Evolutionary conservation across 2,888 invertebrate genomes (phyloP).

Genomic region (Volucella zonaria): DNA sequence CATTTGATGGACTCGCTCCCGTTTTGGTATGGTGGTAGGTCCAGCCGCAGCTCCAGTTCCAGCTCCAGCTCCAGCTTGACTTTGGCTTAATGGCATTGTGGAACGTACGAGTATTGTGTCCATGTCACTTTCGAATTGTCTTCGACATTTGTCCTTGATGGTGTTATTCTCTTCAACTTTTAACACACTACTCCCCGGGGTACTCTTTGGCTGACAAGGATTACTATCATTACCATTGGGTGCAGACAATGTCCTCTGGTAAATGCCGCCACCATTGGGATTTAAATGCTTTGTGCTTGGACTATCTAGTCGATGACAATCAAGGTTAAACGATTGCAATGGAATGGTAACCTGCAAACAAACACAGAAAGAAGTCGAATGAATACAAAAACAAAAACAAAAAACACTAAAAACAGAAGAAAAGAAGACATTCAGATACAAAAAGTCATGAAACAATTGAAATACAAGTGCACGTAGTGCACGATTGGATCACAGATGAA

Average conservation of each 20-base stretch:
- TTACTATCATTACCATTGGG: conserved; percentile 77
- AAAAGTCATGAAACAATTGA: conserved; percentile 32
- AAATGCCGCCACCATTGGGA: conserved; percentile 77
- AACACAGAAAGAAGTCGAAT: conserved; percentile 17
- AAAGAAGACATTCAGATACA: conserved; percentile 48
- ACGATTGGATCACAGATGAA: conserved; percentile 31
- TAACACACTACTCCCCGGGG: conserved; percentile 76
- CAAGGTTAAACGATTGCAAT: conserved; percentile 82
- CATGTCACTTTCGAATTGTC: conserved; percentile 80
- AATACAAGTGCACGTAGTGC: conserved; percentile 47
- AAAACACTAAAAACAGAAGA: conserved; percentile 7
- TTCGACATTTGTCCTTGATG: conserved; percentile 77
- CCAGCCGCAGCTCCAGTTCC: conserved; percentile 59
- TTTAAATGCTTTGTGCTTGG: conserved; percentile 74
- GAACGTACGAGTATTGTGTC: conserved; percentile 77
- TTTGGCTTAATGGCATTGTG: conserved; percentile 76
- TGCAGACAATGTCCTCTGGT: conserved; percentile 81
- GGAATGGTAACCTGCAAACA: conserved; percentile 81
- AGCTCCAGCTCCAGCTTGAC: conserved; percentile 57
- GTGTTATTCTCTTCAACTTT: conserved; percentile 79
- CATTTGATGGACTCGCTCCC: conserved; percentile 80
- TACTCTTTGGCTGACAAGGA: conserved; percentile 69
- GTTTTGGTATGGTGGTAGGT: conserved; percentile 78
- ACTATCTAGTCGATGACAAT: conserved; percentile 79
- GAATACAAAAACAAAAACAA: conserved; percentile 21